phyloP scores from a whole-genome alignment of 2,113 vertebrate genomes.

The Tragelaphus scriptus region DNA sequence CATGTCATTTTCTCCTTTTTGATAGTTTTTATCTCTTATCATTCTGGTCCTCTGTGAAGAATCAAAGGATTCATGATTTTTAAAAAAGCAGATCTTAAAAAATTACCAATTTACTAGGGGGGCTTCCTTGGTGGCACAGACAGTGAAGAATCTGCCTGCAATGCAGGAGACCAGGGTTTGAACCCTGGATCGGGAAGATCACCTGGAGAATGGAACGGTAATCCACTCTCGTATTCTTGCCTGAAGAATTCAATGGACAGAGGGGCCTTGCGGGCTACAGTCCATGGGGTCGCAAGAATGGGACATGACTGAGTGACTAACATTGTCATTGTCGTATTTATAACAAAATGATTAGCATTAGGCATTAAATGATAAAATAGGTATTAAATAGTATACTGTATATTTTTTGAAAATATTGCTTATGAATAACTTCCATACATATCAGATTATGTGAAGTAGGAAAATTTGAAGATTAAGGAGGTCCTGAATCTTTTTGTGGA shows the following conservation, averaged over 20 bases:
- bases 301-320: background rate
- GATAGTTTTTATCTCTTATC: background rate
- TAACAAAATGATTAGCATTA: background rate
- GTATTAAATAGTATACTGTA: background rate
- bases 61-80: background rate
- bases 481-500: background rate
- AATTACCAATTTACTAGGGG: background rate
- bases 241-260: background rate
- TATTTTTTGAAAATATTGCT: background rate
- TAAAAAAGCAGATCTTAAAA: background rate
- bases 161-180: background rate
- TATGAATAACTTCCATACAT: background rate
- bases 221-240: background rate
- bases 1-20: background rate
- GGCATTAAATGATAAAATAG: background rate
- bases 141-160: background rate
- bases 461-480: background rate
- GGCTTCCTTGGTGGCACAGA: background rate
- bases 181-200: background rate
- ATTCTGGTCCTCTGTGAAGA: background rate
- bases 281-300: background rate
- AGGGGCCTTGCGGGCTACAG: background rate
- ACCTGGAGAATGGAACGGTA: background rate
- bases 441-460: background rate
- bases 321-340: background rate